Base-by-base conservation (phyloP, 30 jellyfish, hydroid and myxozoan species). In the Chironex yamaguchii region DNA sequence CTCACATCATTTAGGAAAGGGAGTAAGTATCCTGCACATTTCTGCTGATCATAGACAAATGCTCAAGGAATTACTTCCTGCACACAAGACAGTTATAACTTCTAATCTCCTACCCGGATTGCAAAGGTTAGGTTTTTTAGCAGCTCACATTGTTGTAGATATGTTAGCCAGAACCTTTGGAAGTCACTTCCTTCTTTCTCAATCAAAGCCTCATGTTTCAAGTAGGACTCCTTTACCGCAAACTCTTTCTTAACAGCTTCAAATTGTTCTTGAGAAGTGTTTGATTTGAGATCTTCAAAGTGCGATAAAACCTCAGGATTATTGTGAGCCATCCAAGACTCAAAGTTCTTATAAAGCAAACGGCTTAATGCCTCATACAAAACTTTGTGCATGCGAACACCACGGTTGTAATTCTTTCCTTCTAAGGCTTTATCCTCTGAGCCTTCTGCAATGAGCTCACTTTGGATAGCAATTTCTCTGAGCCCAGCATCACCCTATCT, bases 381-480 rank as follows among this genome's bases (percentile, higher is more conserved):
- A 28, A 86, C 28, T 34, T 86, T 86, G 86, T 72, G 79, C 85
- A 76, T 1, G 58, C 91, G 66, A 20, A 74, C 79, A 0, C 84
- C 91, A 2, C 96, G 1, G 67, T 86, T 86, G 87, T 86, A 85
- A 21, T 29, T 34, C 49, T 86, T 71, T 1, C 91, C 92, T 22
- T n/a, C 50, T 23, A 86, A 26, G 1, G 79, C 91, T 42, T 49
- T 73, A 79, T 86, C 92, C 14, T 73, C 68, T 21, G 96, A 86
- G 34, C 96, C 96, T 26, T 72, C 82, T n/a, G 91, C 86, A 24
- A 74, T 62, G 67, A 86, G 68, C 22, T 48, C 91, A 62, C 87
- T 52, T 42, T 86, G 92, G 29, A 62, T 71, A 22, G 68, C 52
- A 36, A 76, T 24, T 1, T 86, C 91, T 4, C 86, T 20, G 49